phyloP scores from a whole-genome alignment of 2,888 invertebrate genomes.

The Scrobipalpa costella region DNA sequence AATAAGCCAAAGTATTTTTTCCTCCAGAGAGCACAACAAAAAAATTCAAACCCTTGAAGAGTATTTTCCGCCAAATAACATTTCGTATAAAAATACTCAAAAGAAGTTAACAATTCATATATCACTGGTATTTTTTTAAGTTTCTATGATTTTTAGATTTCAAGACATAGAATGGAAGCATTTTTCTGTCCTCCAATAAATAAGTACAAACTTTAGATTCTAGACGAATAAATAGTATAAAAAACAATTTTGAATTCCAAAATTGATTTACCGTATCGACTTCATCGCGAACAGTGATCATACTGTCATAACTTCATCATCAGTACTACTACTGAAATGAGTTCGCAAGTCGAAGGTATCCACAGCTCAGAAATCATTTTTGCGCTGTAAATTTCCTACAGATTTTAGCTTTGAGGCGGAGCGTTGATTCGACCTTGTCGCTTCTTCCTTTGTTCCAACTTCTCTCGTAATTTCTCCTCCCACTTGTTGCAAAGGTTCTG shows the following conservation, averaged over 20 bases:
- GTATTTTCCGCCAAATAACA: not conserved
- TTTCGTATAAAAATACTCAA: not conserved
- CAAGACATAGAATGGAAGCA: not conserved
- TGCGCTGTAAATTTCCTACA: not conserved
- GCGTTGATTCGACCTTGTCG: not conserved
- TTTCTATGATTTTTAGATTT: not conserved
- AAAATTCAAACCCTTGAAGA: constrained; percentile 31
- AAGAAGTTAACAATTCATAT: not conserved
- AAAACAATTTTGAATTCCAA: not conserved
- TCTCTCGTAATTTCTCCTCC: constrained; percentile 56
- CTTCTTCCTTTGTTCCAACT: constrained; percentile 45
- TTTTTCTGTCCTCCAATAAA: constrained; percentile 35
- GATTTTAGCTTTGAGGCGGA: not conserved
- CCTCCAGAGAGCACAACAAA: constrained; percentile 41
- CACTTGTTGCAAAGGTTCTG: constrained; percentile 52
- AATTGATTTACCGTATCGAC: not conserved
- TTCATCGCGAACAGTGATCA: not conserved
- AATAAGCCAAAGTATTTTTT: constrained; percentile 29
- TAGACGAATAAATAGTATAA: constrained; percentile 23
- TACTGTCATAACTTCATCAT: not conserved
- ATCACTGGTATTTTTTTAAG: not conserved
- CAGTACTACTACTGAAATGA: not conserved
- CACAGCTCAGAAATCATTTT: not conserved
- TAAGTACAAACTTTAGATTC: constrained; percentile 38
- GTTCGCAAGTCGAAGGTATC: not conserved